A percentile compares a stretch with the other conserved stretches of the same genome.
phyloP scores from a whole-genome alignment of 2,888 invertebrate species.

The Macropis europaea region DNA sequence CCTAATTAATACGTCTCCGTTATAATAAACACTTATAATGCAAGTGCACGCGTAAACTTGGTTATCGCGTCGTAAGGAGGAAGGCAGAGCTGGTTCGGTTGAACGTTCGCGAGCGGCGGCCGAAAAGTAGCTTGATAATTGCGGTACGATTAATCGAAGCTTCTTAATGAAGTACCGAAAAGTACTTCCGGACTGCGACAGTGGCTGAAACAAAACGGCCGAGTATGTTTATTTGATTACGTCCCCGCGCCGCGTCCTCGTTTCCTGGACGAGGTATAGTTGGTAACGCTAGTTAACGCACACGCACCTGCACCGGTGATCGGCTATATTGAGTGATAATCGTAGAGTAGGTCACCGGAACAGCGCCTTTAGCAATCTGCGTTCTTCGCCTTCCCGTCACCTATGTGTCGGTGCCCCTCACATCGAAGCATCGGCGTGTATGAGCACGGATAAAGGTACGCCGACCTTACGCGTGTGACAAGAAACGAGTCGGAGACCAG shows the following conservation, averaged over 20 bases:
- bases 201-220: conserved; percentile 28
- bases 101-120: too few relatives aligned
- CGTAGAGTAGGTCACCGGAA: conserved; percentile 79
- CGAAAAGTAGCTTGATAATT: too few relatives aligned
- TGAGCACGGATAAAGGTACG: conserved; percentile 33
- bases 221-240: conserved; percentile 59
- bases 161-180: conserved; percentile 4
- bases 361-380: conserved; percentile 78
- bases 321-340: conserved; percentile 73
- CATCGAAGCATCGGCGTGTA: neutral
- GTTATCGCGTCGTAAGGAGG: too few relatives aligned
- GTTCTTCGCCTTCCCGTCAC: conserved; percentile 66
- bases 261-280: conserved; percentile 56
- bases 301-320: conserved; percentile 65
- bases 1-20: too few relatives aligned
- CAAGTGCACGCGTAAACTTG: too few relatives aligned
- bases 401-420: neutral
- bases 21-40: too few relatives aligned
- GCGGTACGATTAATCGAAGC: too few relatives aligned
- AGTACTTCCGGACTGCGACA: conserved; percentile 5
- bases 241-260: conserved; percentile 55
- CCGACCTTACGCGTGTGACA: conserved; percentile 31
- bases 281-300: conserved; percentile 63
- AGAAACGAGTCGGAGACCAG: conserved; percentile 44
- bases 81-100: too few relatives aligned